These are phyloP conservation scores for Alethe diademata DNA, from an alignment of 2,113 vertebrate genomes.

Conservation along the genomic window DNA sequence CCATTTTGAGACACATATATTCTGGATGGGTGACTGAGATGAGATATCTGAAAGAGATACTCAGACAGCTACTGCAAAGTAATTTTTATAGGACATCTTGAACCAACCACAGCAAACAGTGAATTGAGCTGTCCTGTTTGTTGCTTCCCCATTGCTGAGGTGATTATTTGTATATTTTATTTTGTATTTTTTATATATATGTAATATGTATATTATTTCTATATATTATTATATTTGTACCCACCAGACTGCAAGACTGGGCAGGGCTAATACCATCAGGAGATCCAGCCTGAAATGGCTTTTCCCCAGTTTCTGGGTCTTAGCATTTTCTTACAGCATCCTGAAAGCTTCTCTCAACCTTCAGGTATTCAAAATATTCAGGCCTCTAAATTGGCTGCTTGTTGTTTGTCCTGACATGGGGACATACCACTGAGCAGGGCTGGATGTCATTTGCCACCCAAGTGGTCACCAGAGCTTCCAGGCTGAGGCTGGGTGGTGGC, in stretches of 20 bases:
- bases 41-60: neutral
- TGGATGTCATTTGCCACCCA: neutral
- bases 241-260: neutral
- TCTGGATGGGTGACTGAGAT: neutral
- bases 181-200: too few relatives aligned
- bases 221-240: neutral
- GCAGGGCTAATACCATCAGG: neutral
- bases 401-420: neutral
- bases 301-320: neutral
- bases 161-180: neutral
- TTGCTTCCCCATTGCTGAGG: neutral
- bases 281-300: neutral
- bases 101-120: neutral
- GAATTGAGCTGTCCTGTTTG: neutral
- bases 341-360: neutral
- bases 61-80: neutral
- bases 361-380: neutral
- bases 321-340: neutral
- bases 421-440: neutral
- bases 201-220: too few relatives aligned
- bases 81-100: neutral
- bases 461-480: neutral
- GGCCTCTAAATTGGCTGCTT: neutral
- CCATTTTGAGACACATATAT: neutral
- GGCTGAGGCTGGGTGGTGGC: neutral